These are phyloP conservation scores for Melikaiella ostensackeni DNA, from an alignment of 2,888 invertebrate species.

Conservation along the genomic window DNA sequence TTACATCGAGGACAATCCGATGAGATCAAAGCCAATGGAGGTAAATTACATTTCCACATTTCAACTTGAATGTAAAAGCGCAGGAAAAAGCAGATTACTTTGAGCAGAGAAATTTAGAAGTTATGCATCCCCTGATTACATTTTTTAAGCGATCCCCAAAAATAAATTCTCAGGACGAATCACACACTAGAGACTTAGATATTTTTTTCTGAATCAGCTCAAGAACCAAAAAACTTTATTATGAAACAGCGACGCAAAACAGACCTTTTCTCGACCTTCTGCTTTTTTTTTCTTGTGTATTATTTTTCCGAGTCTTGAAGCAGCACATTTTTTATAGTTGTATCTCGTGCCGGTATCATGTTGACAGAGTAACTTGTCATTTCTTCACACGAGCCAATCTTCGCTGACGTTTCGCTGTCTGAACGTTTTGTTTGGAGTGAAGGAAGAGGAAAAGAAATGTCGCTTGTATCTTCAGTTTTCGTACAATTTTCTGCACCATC, in stretches of 20 bases:
- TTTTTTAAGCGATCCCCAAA: not conserved
- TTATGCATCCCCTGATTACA: not conserved
- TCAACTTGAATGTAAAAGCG: not conserved
- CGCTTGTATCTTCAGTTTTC: conserved; percentile 23
- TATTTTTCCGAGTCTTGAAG: not conserved
- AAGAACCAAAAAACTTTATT: not conserved
- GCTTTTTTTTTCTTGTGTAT: not conserved
- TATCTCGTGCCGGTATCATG: conserved; percentile 2
- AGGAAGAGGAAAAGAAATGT: conserved; percentile 32
- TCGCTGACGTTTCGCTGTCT: conserved; percentile 15
- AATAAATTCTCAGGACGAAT: not conserved
- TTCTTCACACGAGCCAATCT: conserved; percentile 30
- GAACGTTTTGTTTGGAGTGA: conserved; percentile 12
- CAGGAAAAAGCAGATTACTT: conserved; percentile 9
- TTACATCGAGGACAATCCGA: conserved; percentile 83
- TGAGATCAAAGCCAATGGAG: conserved; percentile 87
- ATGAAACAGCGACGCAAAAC: not conserved
- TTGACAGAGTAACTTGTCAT: conserved; percentile 12
- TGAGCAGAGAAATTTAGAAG: not conserved
- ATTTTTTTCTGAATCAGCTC: too few relatives aligned
- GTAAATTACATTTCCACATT: conserved; percentile 78
- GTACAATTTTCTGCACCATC: conserved; percentile 57
- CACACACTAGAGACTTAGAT: not conserved
- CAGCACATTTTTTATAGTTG: conserved; percentile 6
- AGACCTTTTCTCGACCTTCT: not conserved